Percentiles rank a stretch among this genome's conserved stretches.
Conservation (phyloP, 2,113 vertebrate genomes). For the Gallinago media region DNA sequence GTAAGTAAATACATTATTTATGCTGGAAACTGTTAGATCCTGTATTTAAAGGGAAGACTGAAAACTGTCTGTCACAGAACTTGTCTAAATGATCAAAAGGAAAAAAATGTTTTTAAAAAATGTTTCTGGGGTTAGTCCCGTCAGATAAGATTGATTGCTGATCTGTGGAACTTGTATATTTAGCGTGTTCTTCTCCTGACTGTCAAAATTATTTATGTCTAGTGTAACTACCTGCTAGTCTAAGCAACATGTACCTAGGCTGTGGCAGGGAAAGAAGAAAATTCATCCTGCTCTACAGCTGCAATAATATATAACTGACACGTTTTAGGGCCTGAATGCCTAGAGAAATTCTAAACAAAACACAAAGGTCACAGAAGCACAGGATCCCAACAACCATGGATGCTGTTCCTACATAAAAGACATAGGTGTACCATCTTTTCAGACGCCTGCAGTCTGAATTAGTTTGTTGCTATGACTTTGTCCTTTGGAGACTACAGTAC, state of each 20-base stretch:
- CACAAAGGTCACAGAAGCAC: slow-evolving; percentile 1
- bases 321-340: not conserved
- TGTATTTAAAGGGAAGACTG: slow-evolving; percentile 3
- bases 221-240: not conserved
- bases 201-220: slow-evolving; percentile 70
- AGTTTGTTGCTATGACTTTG: not conserved
- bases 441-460: not conserved
- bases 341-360: slow-evolving; percentile 21
- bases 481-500: not conserved
- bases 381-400: not conserved
- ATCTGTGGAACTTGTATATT: slow-evolving; percentile 59
- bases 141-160: slow-evolving; percentile 53
- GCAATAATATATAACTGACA: slow-evolving; percentile 18
- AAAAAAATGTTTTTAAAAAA: slow-evolving; percentile 29
- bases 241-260: not conserved
- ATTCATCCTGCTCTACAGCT: not conserved
- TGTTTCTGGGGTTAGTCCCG: slow-evolving; percentile 31
- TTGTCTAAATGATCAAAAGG: slow-evolving; percentile 65
- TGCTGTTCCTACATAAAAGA: not conserved
- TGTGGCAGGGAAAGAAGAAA: not conserved
- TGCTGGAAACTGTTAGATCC: slow-evolving; percentile 51
- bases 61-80: slow-evolving; percentile 40
- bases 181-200: slow-evolving; percentile 15
- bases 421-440: not conserved
- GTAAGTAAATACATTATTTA: slow-evolving; percentile 40